Evolutionary conservation across 2,113 vertebrate species (phyloP).

Genomic region (Planiliza haematocheilus): DNA sequence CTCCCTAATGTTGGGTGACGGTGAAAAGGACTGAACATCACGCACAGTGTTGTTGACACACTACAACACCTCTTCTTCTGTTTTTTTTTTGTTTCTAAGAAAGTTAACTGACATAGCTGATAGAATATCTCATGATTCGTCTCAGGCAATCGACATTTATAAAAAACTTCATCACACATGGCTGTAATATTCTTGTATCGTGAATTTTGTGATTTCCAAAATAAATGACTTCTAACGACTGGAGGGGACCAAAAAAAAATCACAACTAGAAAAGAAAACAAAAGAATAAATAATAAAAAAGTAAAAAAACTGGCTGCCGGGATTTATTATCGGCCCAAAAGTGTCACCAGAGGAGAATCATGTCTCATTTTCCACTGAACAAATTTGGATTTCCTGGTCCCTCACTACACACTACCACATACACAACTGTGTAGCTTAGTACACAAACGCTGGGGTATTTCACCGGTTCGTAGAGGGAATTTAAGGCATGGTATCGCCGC

Average conservation of each 20-base stretch:
- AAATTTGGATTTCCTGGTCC: constrained; percentile 3
- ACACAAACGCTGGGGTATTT: constrained; percentile 4
- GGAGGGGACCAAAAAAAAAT: not conserved
- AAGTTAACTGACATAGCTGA: constrained; percentile 57
- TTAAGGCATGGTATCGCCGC: too few relatives aligned
- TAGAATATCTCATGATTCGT: constrained; percentile 49
- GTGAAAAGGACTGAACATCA: constrained; percentile 68
- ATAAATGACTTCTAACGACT: constrained; percentile 23
- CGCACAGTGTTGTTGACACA: constrained; percentile 67
- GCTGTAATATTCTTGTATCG: constrained; percentile 57
- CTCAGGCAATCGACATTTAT: constrained; percentile 52
- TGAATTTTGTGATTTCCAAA: constrained; percentile 22
- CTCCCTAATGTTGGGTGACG: constrained; percentile 53
- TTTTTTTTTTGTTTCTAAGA: constrained; percentile 48
- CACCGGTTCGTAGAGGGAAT: not conserved
- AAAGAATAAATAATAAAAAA: constrained; percentile 2
- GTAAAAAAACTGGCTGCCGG: constrained; percentile 19
- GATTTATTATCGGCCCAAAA: constrained; percentile 29
- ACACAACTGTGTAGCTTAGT: not conserved
- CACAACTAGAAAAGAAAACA: not conserved
- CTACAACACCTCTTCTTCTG: constrained; percentile 48
- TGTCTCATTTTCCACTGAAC: too few relatives aligned
- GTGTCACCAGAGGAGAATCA: not conserved
- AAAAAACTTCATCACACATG: constrained; percentile 59
- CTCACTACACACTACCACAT: not conserved